These are phyloP conservation scores for Plebejus anna DNA, from an alignment of 2,888 invertebrate genomes.

Conservation along the genomic window DNA sequence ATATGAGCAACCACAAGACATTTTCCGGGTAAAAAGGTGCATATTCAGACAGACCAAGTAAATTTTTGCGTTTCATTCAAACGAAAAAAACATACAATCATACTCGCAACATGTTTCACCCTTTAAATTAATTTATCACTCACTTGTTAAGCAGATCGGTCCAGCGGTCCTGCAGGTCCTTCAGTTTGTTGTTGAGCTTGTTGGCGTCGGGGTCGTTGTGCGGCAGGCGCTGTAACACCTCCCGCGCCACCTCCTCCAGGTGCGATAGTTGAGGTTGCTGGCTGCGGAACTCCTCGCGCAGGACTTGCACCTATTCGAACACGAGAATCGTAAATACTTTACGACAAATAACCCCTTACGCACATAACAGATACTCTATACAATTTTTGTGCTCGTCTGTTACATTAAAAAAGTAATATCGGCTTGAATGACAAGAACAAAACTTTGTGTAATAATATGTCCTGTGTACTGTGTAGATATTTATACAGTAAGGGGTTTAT, in stretches of 20 bases:
- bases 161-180: slow-evolving; percentile 88
- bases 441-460: too few relatives aligned
- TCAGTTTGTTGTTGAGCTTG: slow-evolving; percentile 84
- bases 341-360: background rate
- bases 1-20: too few relatives aligned
- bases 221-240: slow-evolving; percentile 82
- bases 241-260: slow-evolving; percentile 89
- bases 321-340: background rate
- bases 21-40: too few relatives aligned
- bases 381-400: too few relatives aligned
- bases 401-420: too few relatives aligned
- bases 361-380: background rate
- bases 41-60: too few relatives aligned
- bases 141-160: slow-evolving; percentile 85
- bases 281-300: slow-evolving; percentile 95
- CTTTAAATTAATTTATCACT: slow-evolving; percentile 38
- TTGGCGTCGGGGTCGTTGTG: slow-evolving; percentile 68
- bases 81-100: too few relatives aligned
- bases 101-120: background rate
- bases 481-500: too few relatives aligned
- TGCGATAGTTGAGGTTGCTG: slow-evolving; percentile 95
- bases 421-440: too few relatives aligned
- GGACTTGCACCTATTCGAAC: slow-evolving; percentile 84
- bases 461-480: too few relatives aligned
- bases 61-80: too few relatives aligned